A percentile compares a stretch with the other conserved stretches of the same genome.
Evolutionary conservation across 2,113 vertebrate species (phyloP).

Genomic region (Phoxinus phoxinus): DNA sequence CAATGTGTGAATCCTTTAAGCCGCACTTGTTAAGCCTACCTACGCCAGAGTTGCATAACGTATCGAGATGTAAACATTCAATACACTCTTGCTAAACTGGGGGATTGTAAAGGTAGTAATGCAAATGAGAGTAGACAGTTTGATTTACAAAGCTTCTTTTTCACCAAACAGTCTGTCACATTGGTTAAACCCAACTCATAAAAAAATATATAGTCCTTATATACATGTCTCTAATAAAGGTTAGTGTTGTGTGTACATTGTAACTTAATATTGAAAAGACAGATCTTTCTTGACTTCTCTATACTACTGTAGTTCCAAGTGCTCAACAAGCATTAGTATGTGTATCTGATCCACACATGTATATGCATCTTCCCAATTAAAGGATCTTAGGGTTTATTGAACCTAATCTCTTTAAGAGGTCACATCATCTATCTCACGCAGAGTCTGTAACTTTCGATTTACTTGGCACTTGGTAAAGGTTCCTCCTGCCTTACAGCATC

Average conservation of each 20-base stretch:
- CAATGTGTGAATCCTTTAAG: slow-evolving; percentile 1
- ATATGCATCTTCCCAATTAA: neutral
- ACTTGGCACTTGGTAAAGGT: neutral
- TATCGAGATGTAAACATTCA: slow-evolving; percentile 26
- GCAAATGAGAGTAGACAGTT: neutral
- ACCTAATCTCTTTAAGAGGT: slow-evolving; percentile 32
- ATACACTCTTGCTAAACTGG: neutral
- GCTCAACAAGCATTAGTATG: neutral
- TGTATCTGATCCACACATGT: slow-evolving; percentile 2
- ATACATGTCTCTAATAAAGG: neutral
- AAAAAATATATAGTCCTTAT: neutral
- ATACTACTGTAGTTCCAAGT: neutral
- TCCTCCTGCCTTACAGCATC: neutral
- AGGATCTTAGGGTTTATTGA: slow-evolving; percentile 6
- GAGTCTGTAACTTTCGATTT: neutral
- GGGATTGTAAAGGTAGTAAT: neutral
- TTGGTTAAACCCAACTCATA: neutral
- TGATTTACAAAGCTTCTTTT: neutral
- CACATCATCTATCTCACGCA: neutral
- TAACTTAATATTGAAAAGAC: neutral
- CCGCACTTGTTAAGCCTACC: no score
- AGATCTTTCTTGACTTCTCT: neutral
- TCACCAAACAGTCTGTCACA: neutral
- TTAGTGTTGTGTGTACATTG: neutral
- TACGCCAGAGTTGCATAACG: slow-evolving; percentile 23